Base-by-base conservation (phyloP, 2,797 vertebrate genomes). In the Xyrichtys novacula region DNA sequence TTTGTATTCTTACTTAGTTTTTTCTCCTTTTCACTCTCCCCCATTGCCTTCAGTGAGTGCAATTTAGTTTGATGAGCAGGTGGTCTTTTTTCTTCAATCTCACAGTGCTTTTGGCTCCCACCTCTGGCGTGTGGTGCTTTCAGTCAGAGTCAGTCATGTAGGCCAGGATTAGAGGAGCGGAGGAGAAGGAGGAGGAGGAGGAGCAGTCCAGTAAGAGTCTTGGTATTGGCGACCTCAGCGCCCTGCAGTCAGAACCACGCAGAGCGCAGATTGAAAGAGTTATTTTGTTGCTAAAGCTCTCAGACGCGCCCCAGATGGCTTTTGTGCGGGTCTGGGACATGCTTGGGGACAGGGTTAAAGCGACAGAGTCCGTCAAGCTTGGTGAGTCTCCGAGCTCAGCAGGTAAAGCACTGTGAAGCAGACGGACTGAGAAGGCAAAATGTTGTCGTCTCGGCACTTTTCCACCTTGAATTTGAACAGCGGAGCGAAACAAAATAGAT, bases 61-160 rank as follows among this genome's bases (percentile, higher is more conserved):
- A 94, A 91, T 95, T 95, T 94, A 93, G 91, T 95, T 93, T 89
- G 88, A 90, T 83, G 91, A 92, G 92, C 94, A 95, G 94, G 93
- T 94, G 93, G 87, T 92, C 89, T 82, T 85, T n/a, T 89, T 90
- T 91, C 89, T 91, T 83, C 73, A 71, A 78, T 85, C 78, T 85
- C 55, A 68, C 76, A 76, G 73, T 74, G 71, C 73, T 80, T 86
- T 74, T 88, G 74, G 88, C 86, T 89, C 77, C 87, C 85, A 88
- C 85, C 89, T 88, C 82, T 84, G 78, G 68, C 59, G 67, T 80
- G 81, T 52, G 39, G 57, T 83, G 83, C 86, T 88, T 92, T 93
- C 87, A 90, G 84, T 66, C 46, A 56, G 76, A 76, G 61, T 74
- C 81, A 38, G 82, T 74, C 68, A 77, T 77, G 89, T 86, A 84